Percentiles rank a stretch among this genome's conserved stretches.
These are phyloP conservation scores for Drosophila barbarae DNA, from an alignment of 2,888 invertebrate species.

Conservation along the genomic window DNA sequence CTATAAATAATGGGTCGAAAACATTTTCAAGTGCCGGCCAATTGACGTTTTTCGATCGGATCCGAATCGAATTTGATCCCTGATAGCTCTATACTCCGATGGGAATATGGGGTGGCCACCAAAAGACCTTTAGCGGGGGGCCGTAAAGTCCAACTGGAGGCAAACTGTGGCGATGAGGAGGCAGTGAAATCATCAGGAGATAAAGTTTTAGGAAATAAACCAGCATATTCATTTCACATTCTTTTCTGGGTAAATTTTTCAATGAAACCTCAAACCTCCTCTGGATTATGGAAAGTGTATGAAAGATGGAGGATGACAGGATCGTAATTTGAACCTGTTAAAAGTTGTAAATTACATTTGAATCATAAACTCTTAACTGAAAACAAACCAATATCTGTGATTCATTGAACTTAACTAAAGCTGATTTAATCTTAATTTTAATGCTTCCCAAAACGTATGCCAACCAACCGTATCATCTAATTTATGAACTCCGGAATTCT, in stretches of 20 bases:
- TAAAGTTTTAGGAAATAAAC: background rate
- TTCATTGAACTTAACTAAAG: background rate
- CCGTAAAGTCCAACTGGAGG: conserved; percentile 22
- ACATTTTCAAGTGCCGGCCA: conserved; percentile 33
- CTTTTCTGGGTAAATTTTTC: background rate
- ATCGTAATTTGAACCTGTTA: background rate
- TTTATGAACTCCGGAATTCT: conserved; percentile 7
- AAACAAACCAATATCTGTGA: background rate
- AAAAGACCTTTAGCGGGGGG: conserved; percentile 20
- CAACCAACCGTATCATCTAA: background rate
- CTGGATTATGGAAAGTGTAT: background rate
- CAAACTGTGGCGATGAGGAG: background rate
- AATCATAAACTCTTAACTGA: background rate
- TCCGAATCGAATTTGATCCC: conserved; percentile 11
- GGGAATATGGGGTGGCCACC: background rate
- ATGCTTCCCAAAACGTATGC: background rate
- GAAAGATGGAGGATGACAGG: background rate
- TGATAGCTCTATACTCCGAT: conserved; percentile 1
- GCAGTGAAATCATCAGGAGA: conserved; percentile 8
- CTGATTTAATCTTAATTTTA: background rate
- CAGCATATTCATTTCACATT: too few relatives aligned
- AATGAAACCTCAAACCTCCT: background rate
- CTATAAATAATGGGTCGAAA: conserved; percentile 37
- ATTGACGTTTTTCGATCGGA: conserved; percentile 24
- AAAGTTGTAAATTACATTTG: background rate